Conservation (phyloP, 2,888 invertebrate genomes). For the Watsonalla cultraria region DNA sequence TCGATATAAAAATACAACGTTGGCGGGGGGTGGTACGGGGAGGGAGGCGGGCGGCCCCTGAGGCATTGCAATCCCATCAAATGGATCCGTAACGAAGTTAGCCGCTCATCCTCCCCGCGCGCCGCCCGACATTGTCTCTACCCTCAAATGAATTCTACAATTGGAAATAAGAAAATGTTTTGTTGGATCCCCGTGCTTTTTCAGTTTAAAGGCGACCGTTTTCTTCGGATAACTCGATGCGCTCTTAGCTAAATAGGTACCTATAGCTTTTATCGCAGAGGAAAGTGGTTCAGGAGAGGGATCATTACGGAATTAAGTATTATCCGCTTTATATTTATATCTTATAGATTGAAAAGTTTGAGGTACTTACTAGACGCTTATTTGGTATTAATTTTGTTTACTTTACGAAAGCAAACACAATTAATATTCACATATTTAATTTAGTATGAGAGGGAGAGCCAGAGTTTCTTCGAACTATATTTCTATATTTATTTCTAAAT, state of each 20-base stretch:
- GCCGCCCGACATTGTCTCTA: constrained; percentile 77
- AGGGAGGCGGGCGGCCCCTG: constrained; percentile 61
- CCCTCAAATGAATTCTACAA: constrained; percentile 80
- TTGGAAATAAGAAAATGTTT: constrained; percentile 80
- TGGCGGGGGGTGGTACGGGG: constrained; percentile 44
- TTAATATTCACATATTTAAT: too few species aligned
- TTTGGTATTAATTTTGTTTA: constrained; percentile 8
- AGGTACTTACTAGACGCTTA: too few species aligned
- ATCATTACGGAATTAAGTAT: constrained; percentile 44
- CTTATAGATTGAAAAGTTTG: constrained; percentile 18
- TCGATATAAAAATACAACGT: constrained; percentile 77
- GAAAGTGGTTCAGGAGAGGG: constrained; percentile 40
- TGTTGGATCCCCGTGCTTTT: constrained; percentile 75
- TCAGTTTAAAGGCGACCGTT: constrained; percentile 74
- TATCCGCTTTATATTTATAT: constrained; percentile 34
- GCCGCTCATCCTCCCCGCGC: constrained; percentile 79
- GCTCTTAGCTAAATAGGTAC: constrained; percentile 40
- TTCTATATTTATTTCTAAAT: too few species aligned
- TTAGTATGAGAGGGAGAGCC: too few species aligned
- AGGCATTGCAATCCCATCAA: constrained; percentile 85
- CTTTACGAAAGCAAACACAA: neutral
- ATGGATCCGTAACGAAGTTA: constrained; percentile 89
- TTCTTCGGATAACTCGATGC: constrained; percentile 58
- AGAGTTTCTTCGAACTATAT: too few species aligned
- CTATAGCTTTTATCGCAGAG: constrained; percentile 31